Percentiles rank a stretch among this genome's conserved stretches.
These are phyloP conservation scores for Pampus argenteus DNA, from an alignment of 2,797 vertebrate species.

Conservation along the genomic window DNA sequence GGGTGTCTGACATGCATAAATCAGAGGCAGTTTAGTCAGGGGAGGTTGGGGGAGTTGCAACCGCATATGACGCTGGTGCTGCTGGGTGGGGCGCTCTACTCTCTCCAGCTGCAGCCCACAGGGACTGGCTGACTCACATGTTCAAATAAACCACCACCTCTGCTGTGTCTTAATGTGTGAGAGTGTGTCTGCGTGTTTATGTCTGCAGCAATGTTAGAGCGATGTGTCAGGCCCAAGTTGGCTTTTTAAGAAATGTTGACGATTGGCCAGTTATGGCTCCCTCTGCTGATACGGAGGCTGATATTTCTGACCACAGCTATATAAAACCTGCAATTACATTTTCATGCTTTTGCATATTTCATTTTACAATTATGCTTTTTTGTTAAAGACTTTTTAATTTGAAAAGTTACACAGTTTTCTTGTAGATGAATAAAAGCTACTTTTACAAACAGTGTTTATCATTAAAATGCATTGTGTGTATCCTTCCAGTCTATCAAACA, in stretches of 20 bases:
- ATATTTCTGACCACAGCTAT: neutral
- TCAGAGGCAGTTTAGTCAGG: conserved; percentile 50
- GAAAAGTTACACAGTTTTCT: neutral
- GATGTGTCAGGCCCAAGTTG: conserved; percentile 16
- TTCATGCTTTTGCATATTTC: neutral
- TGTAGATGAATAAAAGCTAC: neutral
- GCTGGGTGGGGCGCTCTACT: conserved; percentile 73
- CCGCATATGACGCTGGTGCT: conserved; percentile 68
- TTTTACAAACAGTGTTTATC: neutral
- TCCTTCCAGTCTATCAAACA: neutral
- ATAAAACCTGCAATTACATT: neutral
- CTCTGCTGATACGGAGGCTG: conserved; percentile 36
- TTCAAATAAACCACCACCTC: conserved; percentile 77
- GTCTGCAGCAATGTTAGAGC: conserved; percentile 31
- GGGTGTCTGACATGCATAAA: conserved; percentile 66
- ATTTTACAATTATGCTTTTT: neutral
- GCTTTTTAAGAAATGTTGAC: neutral
- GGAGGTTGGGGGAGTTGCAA: conserved; percentile 50
- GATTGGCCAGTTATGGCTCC: conserved; percentile 29
- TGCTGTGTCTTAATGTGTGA: conserved; percentile 23
- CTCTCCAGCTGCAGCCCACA: conserved; percentile 70
- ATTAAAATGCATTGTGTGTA: neutral
- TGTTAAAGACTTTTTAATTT: neutral
- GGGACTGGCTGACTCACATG: conserved; percentile 71
- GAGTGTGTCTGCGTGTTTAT: conserved; percentile 43